Evolutionary conservation across 2,113 vertebrate genomes (phyloP).

Genomic region (Dasyprocta punctata): DNA sequence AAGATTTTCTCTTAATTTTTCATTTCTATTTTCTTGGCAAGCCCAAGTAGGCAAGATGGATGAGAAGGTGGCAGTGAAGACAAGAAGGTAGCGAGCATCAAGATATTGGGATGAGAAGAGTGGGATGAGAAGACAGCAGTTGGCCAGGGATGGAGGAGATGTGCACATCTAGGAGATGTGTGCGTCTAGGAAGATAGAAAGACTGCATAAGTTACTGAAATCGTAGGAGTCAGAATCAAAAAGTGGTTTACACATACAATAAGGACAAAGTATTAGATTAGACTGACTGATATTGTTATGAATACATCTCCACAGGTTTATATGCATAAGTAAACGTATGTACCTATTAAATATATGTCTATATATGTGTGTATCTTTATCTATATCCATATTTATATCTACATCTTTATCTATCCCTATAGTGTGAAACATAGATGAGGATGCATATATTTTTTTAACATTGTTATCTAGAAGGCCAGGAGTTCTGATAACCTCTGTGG

Average conservation of each 20-base stretch:
- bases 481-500: background rate
- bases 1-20: background rate
- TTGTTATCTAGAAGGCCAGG: background rate
- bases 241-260: background rate
- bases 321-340: background rate
- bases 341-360: background rate
- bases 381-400: background rate
- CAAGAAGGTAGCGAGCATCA: rapidly evolving
- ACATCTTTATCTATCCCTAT: background rate
- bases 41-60: rapidly evolving
- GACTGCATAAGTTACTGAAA: background rate
- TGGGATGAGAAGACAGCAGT: rapidly evolving
- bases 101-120: background rate
- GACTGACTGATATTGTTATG: background rate
- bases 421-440: background rate
- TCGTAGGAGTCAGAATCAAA: background rate
- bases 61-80: background rate
- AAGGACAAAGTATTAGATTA: background rate
- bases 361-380: background rate
- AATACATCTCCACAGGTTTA: background rate
- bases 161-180: background rate
- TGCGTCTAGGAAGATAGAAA: background rate
- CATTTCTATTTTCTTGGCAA: background rate
- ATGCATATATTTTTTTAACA: background rate
- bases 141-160: rapidly evolving